These are phyloP conservation scores for Pteruthius melanotis DNA, from an alignment of 2,113 vertebrate genomes.

Conservation along the genomic window DNA sequence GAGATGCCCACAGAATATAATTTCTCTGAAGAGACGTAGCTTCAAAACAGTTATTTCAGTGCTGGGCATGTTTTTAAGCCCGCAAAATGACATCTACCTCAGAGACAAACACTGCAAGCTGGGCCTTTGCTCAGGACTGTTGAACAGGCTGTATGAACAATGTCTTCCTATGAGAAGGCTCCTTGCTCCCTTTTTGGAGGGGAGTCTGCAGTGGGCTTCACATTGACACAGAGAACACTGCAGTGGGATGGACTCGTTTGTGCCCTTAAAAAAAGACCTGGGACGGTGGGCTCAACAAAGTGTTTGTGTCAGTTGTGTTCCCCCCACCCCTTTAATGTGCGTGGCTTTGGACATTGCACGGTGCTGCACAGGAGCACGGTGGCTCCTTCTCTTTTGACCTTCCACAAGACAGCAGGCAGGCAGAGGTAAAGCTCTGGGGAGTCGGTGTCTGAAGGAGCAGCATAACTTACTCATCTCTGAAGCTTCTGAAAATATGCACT, in stretches of 20 bases:
- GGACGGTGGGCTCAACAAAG: not conserved
- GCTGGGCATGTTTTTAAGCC: not conserved
- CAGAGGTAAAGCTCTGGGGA: not conserved
- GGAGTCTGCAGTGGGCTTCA: not conserved
- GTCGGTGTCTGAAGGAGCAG: not conserved
- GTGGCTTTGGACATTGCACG: not conserved
- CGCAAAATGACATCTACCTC: not conserved
- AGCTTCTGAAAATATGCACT: not conserved
- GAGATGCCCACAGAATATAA: not conserved
- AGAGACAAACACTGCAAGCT: not conserved
- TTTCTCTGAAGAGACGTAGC: not conserved
- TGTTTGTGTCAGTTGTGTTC: not conserved
- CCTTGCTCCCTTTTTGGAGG: not conserved
- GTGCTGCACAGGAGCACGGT: not conserved
- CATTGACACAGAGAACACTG: not conserved
- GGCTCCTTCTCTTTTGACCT: not conserved
- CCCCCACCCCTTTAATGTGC: accelerated
- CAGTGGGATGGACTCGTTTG: not conserved
- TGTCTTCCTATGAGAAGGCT: not conserved
- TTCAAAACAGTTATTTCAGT: not conserved
- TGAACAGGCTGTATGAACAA: not conserved
- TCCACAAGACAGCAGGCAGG: not conserved
- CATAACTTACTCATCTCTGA: not conserved
- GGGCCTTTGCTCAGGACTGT: not conserved
- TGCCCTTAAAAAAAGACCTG: not conserved